Evolutionary conservation across 2,113 vertebrate species (phyloP).

Genomic region (Syngnathus floridae): DNA sequence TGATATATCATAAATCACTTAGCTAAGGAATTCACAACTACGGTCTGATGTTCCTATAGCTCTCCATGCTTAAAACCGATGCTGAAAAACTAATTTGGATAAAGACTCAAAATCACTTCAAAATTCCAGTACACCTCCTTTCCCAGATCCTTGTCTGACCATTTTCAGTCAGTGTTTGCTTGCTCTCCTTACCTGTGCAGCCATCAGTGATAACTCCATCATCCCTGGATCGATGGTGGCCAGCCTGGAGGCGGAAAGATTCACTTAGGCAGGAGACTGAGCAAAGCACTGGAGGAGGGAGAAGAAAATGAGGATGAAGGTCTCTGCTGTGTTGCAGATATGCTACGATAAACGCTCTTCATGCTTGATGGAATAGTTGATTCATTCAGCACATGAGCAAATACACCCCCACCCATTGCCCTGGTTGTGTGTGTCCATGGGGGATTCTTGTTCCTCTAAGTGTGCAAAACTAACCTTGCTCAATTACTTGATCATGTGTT

Average conservation of each 20-base stretch:
- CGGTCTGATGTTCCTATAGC: too few relatives aligned
- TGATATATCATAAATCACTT: too few relatives aligned
- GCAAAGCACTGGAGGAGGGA: neutral
- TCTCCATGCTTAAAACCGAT: too few relatives aligned
- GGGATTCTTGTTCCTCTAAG: slow-evolving; percentile 7
- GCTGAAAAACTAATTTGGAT: too few relatives aligned
- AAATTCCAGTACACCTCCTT: neutral
- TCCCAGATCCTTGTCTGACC: neutral
- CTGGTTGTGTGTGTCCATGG: slow-evolving; percentile 16
- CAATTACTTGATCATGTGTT: slow-evolving; percentile 39
- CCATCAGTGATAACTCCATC: slow-evolving; percentile 62
- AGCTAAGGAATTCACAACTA: too few relatives aligned
- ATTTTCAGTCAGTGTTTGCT: neutral
- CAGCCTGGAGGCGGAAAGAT: slow-evolving; percentile 10
- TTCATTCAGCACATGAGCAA: slow-evolving; percentile 25
- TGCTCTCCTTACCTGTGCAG: slow-evolving; percentile 50
- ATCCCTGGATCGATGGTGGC: slow-evolving; percentile 25
- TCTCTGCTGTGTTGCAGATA: slow-evolving; percentile 18
- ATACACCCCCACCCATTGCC: slow-evolving; percentile 1
- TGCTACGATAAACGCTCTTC: slow-evolving; percentile 38
- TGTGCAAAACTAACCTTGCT: slow-evolving; percentile 16
- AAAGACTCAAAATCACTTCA: too few relatives aligned
- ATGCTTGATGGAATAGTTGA: slow-evolving; percentile 43
- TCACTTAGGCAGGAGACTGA: slow-evolving; percentile 1
- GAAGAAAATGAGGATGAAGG: slow-evolving; percentile 9